Percentiles rank a stretch among this genome's conserved stretches.
These are phyloP conservation scores for Melipona bicolor DNA, from an alignment of 2,888 invertebrate genomes.

Conservation along the genomic window DNA sequence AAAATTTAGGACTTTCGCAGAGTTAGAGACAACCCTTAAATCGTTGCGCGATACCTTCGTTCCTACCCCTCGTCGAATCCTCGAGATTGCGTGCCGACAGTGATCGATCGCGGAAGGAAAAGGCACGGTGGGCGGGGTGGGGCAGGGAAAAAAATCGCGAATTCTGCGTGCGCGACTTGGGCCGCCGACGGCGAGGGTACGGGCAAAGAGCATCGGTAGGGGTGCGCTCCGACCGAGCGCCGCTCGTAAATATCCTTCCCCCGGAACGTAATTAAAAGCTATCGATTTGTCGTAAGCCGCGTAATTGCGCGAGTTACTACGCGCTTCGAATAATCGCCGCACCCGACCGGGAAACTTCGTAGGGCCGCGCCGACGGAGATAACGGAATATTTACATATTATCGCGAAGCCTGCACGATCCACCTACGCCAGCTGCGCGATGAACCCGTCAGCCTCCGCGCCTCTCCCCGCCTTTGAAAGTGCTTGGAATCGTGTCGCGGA, in stretches of 20 bases:
- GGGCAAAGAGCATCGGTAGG: conserved; percentile 30
- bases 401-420: conserved; percentile 73
- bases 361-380: conserved; percentile 74
- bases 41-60: conserved; percentile 9
- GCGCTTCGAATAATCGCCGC: conserved; percentile 80
- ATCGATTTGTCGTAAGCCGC: conserved; percentile 83
- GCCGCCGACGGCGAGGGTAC: conserved; percentile 24
- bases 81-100: neutral
- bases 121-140: neutral
- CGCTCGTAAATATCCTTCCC: conserved; percentile 76
- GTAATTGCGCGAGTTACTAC: conserved; percentile 83
- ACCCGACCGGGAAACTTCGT: conserved; percentile 66
- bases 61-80: neutral
- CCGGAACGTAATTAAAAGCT: conserved; percentile 81
- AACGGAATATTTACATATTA: conserved; percentile 84
- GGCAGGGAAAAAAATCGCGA: conserved; percentile 26
- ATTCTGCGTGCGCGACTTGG: conserved; percentile 16
- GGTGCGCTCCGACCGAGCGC: conserved; percentile 25
- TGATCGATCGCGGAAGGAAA: conserved; percentile 13
- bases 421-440: conserved; percentile 66
- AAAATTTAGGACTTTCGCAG: neutral
- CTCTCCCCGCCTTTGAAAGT: neutral
- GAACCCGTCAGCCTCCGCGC: conserved; percentile 61
- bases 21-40: conserved; percentile 9
- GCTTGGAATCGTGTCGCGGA: conserved; percentile 33